A percentile compares a stretch with the other conserved stretches of the same genome.
phyloP scores from a whole-genome alignment of 2,888 invertebrate genomes.

The Torymus texanus region DNA sequence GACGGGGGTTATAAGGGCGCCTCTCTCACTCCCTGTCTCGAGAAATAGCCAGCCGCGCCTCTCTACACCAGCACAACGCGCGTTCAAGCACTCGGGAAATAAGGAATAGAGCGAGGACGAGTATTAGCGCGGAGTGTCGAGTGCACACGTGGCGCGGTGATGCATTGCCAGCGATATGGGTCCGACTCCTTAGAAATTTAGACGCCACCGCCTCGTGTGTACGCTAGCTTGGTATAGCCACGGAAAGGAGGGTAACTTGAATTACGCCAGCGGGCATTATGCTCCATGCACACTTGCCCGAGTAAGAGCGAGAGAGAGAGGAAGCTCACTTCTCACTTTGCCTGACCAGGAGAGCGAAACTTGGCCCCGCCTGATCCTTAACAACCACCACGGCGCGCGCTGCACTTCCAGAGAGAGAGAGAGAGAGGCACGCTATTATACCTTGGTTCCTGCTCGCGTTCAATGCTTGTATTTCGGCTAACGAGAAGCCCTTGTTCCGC shows the following conservation, averaged over 20 bases:
- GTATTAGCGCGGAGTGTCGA: constrained; percentile 29
- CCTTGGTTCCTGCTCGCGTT: constrained; percentile 7
- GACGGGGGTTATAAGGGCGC: too few species aligned
- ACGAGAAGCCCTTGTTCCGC: constrained; percentile 49
- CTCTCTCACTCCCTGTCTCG: too few species aligned
- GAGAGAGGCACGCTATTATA: constrained; percentile 19
- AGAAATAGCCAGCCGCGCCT: too few species aligned
- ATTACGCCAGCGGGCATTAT: constrained; percentile 49
- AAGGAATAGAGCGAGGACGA: background rate
- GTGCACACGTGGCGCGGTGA: constrained; percentile 38
- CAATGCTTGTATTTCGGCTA: constrained; percentile 45
- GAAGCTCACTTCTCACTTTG: constrained; percentile 25
- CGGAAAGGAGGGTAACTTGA: constrained; percentile 43
- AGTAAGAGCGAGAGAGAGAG: background rate
- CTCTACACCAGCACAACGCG: too few species aligned
- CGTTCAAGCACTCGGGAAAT: too few species aligned
- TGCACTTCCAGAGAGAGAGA: constrained; percentile 7
- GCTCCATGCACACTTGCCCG: constrained; percentile 17
- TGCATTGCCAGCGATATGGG: constrained; percentile 42
- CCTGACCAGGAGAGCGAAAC: constrained; percentile 31
- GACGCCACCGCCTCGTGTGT: background rate
- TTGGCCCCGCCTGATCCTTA: constrained; percentile 37
- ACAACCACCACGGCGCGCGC: constrained; percentile 22
- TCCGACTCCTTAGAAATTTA: constrained; percentile 44
- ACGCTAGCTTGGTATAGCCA: constrained; percentile 1